phyloP scores from a whole-genome alignment of 2,888 invertebrate genomes.

The Acleris cristana region DNA sequence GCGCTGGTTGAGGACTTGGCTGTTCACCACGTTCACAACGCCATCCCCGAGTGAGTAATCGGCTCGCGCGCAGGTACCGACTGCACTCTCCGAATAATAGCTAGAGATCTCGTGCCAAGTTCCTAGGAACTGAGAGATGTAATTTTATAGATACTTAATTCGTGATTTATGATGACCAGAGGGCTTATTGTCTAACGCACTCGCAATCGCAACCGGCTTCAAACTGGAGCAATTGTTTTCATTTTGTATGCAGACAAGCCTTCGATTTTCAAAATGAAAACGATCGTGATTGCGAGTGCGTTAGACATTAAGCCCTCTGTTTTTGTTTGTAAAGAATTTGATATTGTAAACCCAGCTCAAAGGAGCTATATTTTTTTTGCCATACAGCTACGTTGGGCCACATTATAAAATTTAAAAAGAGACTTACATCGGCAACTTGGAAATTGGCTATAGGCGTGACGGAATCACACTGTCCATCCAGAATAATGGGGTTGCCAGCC shows the following conservation, averaged over 20 bases:
- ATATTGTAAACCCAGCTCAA: no score
- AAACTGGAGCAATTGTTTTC: no score
- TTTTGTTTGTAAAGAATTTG: no score
- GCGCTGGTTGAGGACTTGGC: conserved; percentile 56
- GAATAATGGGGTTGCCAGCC: conserved; percentile 51
- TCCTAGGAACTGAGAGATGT: conserved; percentile 50
- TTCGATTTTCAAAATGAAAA: no score
- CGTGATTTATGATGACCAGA: not conserved
- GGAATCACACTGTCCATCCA: conserved; percentile 58
- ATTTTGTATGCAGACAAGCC: no score
- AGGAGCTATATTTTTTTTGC: no score
- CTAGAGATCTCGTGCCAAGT: conserved; percentile 63
- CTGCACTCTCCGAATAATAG: conserved; percentile 59
- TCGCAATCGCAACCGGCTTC: no score
- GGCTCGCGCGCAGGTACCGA: conserved; percentile 60
- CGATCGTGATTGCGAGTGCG: no score
- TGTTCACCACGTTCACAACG: conserved; percentile 55
- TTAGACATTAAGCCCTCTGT: no score
- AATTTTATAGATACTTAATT: not conserved
- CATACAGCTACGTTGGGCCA: no score
- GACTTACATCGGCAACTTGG: conserved; percentile 48
- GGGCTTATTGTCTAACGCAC: no score
- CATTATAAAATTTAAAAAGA: not conserved
- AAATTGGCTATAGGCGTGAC: conserved; percentile 55
- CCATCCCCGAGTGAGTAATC: conserved; percentile 48